Evolutionary conservation across 2,797 vertebrate genomes (phyloP).

Genomic region (Schizopygopsis malacanthus): DNA sequence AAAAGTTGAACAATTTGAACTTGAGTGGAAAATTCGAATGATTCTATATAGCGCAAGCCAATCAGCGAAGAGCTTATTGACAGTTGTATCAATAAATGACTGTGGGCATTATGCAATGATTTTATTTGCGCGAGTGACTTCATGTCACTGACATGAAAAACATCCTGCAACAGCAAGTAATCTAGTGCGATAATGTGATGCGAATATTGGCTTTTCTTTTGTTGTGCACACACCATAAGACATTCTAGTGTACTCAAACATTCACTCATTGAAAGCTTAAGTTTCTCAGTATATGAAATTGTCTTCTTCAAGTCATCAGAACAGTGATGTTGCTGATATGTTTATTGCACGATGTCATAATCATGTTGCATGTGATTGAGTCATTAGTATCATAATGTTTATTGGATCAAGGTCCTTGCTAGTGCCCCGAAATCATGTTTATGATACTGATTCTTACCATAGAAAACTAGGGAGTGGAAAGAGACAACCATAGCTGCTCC

Average conservation of each 20-base stretch:
- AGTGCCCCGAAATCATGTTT: not conserved
- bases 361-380: constrained; percentile 2
- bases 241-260: not conserved
- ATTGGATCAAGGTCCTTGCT: constrained; percentile 3
- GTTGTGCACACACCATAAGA: not conserved
- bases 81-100: too few species aligned
- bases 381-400: constrained; percentile 11
- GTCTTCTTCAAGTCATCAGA: not conserved
- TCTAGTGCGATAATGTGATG: not conserved
- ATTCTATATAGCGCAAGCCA: too few species aligned
- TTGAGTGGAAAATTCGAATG: too few species aligned
- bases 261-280: not conserved
- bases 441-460: not conserved
- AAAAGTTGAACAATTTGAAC: too few species aligned
- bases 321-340: constrained; percentile 19
- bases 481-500: constrained; percentile 19
- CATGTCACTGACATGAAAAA: too few species aligned
- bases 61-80: too few species aligned
- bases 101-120: too few species aligned
- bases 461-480: not conserved
- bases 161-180: not conserved
- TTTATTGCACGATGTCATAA: constrained; percentile 3
- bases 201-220: not conserved
- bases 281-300: not conserved
- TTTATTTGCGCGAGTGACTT: too few species aligned